phyloP scores from a whole-genome alignment of 35 echinoderm and acorn worm genomes.

The Heliocidaris erythrogramma region DNA sequence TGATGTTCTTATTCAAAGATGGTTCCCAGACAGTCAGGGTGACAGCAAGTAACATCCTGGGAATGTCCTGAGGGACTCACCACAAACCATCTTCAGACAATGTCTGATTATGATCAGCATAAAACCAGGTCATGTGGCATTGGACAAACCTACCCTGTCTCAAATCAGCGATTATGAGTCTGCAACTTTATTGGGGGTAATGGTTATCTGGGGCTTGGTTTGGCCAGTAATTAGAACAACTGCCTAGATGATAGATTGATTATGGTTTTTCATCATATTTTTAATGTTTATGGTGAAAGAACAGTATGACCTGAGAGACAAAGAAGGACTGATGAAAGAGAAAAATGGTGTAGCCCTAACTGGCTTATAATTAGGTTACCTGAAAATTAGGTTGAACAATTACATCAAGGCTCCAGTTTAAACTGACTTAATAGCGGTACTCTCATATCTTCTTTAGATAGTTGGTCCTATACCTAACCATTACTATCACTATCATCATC shows the following conservation, averaged over 20 bases:
- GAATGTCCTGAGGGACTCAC: background rate
- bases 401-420: background rate
- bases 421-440: background rate
- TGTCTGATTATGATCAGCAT: background rate
- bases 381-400: background rate
- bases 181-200: background rate
- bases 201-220: background rate
- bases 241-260: background rate
- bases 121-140: background rate
- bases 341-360: background rate
- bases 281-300: background rate
- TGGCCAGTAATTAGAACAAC: background rate
- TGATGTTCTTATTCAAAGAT: background rate
- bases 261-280: background rate
- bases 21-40: background rate
- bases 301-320: background rate
- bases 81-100: background rate
- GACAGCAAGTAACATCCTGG: background rate
- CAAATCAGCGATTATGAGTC: background rate
- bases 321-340: background rate
- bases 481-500: background rate
- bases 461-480: background rate
- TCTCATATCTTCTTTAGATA: background rate
- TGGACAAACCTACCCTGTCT: background rate
- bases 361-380: background rate